Percentiles rank a stretch among this genome's conserved stretches.
Conservation (phyloP, 2,797 vertebrate genomes). For the Cossypha caffra region DNA sequence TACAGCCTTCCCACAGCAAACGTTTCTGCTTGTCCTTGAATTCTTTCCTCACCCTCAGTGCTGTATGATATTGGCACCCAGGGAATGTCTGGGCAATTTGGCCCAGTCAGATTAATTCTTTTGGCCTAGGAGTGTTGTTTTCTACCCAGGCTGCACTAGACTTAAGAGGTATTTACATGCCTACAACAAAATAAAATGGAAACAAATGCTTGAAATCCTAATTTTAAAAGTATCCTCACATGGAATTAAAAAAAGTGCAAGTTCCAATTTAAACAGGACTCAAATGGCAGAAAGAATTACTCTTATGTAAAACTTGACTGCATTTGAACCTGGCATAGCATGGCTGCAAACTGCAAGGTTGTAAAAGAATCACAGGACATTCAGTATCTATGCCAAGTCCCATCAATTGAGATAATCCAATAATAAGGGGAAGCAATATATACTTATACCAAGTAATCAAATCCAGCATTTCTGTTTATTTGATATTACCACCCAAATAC, state of each 20-base stretch:
- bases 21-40: neutral
- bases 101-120: neutral
- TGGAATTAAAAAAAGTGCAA: rapidly evolving
- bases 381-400: neutral
- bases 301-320: neutral
- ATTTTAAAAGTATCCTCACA: neutral
- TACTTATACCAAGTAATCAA: neutral
- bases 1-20: rapidly evolving
- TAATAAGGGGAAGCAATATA: neutral
- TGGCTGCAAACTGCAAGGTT: neutral
- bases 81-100: neutral
- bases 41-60: neutral
- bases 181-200: neutral
- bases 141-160: neutral
- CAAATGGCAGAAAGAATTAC: neutral
- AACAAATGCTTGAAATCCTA: neutral
- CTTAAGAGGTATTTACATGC: neutral
- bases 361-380: neutral
- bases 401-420: neutral
- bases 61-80: neutral
- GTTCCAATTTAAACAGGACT: neutral
- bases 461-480: neutral
- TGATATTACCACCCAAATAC: neutral
- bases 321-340: neutral
- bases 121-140: neutral